Evolutionary conservation across 1,140 invertebrate genomes (phyloP).

Genomic region (Lordiphosa clarofinis): DNA sequence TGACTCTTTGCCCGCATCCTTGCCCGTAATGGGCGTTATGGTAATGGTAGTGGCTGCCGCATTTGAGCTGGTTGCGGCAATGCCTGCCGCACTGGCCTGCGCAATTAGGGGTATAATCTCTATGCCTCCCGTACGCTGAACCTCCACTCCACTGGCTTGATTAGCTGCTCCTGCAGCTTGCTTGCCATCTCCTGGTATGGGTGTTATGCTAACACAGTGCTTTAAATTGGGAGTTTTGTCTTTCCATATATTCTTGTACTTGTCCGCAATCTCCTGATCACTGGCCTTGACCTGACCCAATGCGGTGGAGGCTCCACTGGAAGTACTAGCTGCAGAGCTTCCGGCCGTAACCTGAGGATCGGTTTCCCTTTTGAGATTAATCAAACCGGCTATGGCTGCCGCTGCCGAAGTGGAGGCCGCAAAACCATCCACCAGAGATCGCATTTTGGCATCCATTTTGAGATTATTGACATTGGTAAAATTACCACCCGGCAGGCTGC

Average conservation of each 20-base stretch:
- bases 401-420: slow-evolving; percentile 61
- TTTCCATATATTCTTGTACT: slow-evolving; percentile 78
- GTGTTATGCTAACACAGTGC: slow-evolving; percentile 70
- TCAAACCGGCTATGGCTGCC: slow-evolving; percentile 55
- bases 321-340: background rate
- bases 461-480: slow-evolving; percentile 48
- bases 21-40: slow-evolving; percentile 87
- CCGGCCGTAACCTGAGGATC: slow-evolving; percentile 40
- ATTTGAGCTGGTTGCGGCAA: slow-evolving; percentile 14
- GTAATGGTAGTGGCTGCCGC: slow-evolving; percentile 83
- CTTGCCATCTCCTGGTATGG: slow-evolving; percentile 57
- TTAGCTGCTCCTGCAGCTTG: slow-evolving; percentile 11
- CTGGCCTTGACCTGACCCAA: slow-evolving; percentile 22
- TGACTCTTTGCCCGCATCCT: slow-evolving; percentile 26
- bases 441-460: slow-evolving; percentile 55
- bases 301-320: background rate
- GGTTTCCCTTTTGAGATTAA: slow-evolving; percentile 58
- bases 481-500: slow-evolving; percentile 24
- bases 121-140: slow-evolving; percentile 63
- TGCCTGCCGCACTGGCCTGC: slow-evolving; percentile 13
- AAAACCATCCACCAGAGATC: slow-evolving; percentile 57
- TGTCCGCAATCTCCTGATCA: slow-evolving; percentile 72
- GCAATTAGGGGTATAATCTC: slow-evolving; percentile 83
- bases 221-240: slow-evolving; percentile 69
- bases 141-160: slow-evolving; percentile 38